These are phyloP conservation scores for Dascillus cervinus DNA, from an alignment of 2,888 invertebrate genomes.

Conservation along the genomic window DNA sequence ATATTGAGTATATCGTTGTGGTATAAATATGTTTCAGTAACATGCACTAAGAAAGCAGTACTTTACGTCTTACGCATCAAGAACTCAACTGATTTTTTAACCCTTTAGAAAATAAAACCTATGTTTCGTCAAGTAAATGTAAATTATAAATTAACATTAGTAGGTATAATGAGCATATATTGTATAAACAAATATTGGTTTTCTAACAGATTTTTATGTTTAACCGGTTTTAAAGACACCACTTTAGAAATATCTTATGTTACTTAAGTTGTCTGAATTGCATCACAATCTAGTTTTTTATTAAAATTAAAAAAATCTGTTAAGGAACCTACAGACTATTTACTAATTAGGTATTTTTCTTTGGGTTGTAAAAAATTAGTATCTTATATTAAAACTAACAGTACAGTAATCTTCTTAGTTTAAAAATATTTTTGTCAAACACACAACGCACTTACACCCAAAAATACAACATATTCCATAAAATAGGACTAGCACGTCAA, in stretches of 20 bases:
- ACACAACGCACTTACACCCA: slow-evolving; percentile 28
- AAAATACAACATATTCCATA: slow-evolving; percentile 25
- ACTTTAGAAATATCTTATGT: no score
- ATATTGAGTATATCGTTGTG: slow-evolving; percentile 36
- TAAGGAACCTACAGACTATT: background rate
- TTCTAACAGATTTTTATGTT: no score
- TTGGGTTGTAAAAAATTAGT: slow-evolving; percentile 43
- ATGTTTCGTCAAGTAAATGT: no score
- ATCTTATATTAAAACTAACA: slow-evolving; percentile 29
- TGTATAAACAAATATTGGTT: slow-evolving; percentile 11
- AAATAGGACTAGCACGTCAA: slow-evolving; percentile 33
- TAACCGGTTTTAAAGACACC: no score
- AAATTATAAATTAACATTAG: no score
- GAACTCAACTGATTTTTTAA: background rate
- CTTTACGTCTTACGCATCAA: background rate
- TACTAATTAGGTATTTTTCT: slow-evolving; percentile 31
- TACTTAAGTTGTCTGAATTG: no score
- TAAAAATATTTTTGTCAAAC: slow-evolving; percentile 22
- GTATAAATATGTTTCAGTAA: slow-evolving; percentile 18
- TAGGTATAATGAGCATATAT: slow-evolving; percentile 14
- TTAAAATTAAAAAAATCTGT: background rate
- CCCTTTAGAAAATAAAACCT: no score
- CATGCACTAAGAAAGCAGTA: background rate
- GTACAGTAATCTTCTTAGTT: slow-evolving; percentile 21
- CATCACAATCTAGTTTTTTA: no score